Evolutionary conservation across 2,888 invertebrate genomes (phyloP).

Genomic region (Onchidella celtica): DNA sequence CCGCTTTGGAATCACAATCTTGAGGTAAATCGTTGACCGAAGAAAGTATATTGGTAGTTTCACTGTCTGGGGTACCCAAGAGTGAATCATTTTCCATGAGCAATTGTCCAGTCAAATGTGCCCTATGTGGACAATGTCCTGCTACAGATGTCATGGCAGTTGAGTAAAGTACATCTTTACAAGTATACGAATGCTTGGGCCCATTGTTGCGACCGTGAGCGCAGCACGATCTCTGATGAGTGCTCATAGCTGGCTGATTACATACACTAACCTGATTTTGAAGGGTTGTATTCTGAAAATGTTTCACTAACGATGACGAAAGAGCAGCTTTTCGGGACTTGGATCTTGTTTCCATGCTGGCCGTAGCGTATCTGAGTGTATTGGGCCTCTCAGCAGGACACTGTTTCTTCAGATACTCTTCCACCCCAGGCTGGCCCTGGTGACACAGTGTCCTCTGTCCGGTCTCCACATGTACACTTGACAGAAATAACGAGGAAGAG

Average conservation of each 20-base stretch:
- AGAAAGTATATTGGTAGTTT: no score
- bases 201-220: no score
- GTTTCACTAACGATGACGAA: constrained; percentile 6
- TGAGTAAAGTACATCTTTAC: background rate
- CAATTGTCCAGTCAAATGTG: background rate
- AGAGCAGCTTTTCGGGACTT: background rate
- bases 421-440: background rate
- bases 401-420: background rate
- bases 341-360: background rate
- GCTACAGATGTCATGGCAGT: background rate
- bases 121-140: background rate
- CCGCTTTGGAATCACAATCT: background rate
- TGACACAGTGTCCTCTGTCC: no score
- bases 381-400: background rate
- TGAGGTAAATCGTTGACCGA: background rate
- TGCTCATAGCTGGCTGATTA: background rate
- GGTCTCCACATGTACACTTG: no score
- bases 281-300: background rate
- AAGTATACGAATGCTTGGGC: background rate
- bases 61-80: background rate
- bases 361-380: background rate
- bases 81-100: background rate
- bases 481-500: background rate
- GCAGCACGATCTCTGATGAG: background rate
- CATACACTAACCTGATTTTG: background rate